Conservation (phyloP, 2,113 vertebrate genomes). For the Gopherus evgoodei region DNA sequence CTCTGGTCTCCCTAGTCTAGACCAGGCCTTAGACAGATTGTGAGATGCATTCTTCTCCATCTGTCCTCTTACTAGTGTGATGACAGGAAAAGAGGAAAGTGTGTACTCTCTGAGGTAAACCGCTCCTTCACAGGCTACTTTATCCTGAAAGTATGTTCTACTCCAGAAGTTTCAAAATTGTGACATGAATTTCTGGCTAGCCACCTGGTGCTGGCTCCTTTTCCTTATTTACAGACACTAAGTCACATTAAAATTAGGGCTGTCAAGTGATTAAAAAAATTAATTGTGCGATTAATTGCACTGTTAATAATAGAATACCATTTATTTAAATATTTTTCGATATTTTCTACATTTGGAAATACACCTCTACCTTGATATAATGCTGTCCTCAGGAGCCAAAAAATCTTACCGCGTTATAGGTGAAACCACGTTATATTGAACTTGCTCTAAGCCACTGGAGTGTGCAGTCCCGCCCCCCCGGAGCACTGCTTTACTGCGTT, state of each 20-base stretch:
- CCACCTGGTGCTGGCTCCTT: not conserved
- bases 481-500: too few species aligned
- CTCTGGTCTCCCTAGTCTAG: not conserved
- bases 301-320: too few species aligned
- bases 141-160: not conserved
- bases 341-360: too few species aligned
- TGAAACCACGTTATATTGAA: too few species aligned
- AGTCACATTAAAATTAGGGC: not conserved
- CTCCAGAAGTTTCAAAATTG: not conserved
- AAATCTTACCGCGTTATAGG: too few species aligned
- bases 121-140: not conserved
- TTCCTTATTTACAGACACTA: not conserved
- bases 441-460: too few species aligned
- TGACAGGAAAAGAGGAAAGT: not conserved
- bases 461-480: too few species aligned
- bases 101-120: not conserved
- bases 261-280: too few species aligned
- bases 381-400: too few species aligned
- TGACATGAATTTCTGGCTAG: not conserved
- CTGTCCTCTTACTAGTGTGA: not conserved
- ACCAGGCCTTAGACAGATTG: constrained; percentile 17
- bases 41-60: not conserved
- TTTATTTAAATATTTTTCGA: too few species aligned
- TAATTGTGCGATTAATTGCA: too few species aligned
- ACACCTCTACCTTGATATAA: too few species aligned